These are phyloP conservation scores for Apamea anceps DNA, from an alignment of 2,888 invertebrate species.

Conservation along the genomic window DNA sequence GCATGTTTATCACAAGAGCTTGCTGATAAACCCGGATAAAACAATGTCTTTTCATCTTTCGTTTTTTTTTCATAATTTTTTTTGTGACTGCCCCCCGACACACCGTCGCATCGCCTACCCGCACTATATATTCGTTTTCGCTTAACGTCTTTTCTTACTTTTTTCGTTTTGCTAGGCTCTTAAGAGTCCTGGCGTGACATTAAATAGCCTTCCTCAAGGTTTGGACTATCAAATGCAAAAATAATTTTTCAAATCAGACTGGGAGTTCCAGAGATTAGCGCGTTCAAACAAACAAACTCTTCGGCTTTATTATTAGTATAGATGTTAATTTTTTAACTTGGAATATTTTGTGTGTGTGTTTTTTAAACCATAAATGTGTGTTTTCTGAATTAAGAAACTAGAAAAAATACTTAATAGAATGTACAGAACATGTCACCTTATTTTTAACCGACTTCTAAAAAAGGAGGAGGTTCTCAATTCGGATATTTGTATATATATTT, in stretches of 20 bases:
- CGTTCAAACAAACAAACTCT: neutral
- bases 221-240: neutral
- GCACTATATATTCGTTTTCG: neutral
- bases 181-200: too few species aligned
- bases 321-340: too few species aligned
- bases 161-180: neutral
- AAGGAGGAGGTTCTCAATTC: too few species aligned
- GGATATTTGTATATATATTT: too few species aligned
- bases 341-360: too few species aligned
- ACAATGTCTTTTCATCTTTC: neutral
- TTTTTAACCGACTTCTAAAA: too few species aligned
- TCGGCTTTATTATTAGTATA: neutral
- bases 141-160: neutral
- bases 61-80: too few species aligned
- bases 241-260: neutral
- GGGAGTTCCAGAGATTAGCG: neutral
- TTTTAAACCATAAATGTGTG: too few species aligned
- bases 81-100: too few species aligned
- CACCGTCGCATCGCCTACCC: neutral
- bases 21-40: neutral
- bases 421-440: too few species aligned
- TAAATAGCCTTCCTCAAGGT: neutral
- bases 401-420: too few species aligned
- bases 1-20: slow-evolving; percentile 18
- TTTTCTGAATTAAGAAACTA: too few species aligned